These are phyloP conservation scores for Hiodon tergisus DNA, from an alignment of 2,113 vertebrate species.

Conservation along the genomic window DNA sequence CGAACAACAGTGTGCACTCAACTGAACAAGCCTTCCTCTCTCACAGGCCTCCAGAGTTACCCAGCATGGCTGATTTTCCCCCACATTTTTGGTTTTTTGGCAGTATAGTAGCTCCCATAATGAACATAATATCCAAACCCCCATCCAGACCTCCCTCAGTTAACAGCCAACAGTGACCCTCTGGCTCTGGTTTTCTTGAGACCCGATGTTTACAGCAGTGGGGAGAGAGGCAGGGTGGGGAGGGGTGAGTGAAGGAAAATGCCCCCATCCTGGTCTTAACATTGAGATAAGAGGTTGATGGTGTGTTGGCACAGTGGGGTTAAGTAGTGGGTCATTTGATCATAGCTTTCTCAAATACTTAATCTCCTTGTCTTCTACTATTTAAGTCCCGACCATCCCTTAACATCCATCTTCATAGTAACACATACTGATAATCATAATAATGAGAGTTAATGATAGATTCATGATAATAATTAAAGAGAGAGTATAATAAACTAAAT, in stretches of 20 bases:
- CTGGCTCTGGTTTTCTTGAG: background rate
- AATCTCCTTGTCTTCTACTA: too few relatives aligned
- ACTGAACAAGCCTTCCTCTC: background rate
- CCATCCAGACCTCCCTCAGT: background rate
- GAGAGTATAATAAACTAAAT: slow-evolving; percentile 46
- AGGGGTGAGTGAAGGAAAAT: background rate
- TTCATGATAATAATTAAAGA: slow-evolving; percentile 34
- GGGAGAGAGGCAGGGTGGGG: background rate
- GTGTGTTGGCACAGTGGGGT: too few relatives aligned
- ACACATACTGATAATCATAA: slow-evolving; percentile 35
- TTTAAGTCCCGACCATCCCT: background rate
- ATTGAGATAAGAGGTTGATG: too few relatives aligned
- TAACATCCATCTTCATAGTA: slow-evolving; percentile 16
- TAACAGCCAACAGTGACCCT: background rate
- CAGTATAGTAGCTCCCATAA: background rate
- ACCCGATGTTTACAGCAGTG: background rate
- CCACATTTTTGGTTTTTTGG: background rate
- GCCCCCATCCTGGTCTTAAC: background rate
- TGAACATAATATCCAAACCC: too few relatives aligned
- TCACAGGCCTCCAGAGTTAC: background rate
- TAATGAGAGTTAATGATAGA: slow-evolving; percentile 26
- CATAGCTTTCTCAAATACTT: too few relatives aligned
- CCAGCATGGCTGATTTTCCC: background rate
- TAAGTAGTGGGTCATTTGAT: too few relatives aligned
- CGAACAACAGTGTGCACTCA: slow-evolving; percentile 31